These are phyloP conservation scores for Centroberyx gerrardi DNA, from an alignment of 2,797 vertebrate species.

Conservation along the genomic window DNA sequence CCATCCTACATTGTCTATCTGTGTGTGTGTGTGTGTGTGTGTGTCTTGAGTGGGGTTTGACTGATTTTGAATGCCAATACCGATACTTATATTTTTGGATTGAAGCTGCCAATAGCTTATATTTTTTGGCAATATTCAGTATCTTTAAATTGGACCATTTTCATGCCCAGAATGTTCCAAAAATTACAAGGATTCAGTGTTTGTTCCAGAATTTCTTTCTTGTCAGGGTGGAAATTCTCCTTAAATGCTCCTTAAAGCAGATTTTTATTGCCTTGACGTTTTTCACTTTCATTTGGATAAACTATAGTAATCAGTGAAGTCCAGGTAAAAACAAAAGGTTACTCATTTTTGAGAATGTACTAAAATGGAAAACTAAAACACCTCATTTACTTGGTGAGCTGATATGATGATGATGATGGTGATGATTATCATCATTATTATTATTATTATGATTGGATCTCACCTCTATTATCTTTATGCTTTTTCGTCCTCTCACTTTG, in stretches of 20 bases:
- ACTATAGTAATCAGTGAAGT: too few species aligned
- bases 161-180: background rate
- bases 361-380: too few species aligned
- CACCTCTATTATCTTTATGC: conserved; percentile 30
- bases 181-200: too few species aligned
- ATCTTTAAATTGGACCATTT: background rate
- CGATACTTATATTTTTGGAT: background rate
- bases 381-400: background rate
- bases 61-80: conserved; percentile 6
- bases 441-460: conserved; percentile 30
- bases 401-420: background rate
- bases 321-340: too few species aligned
- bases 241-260: too few species aligned
- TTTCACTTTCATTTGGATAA: too few species aligned
- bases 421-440: background rate
- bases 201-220: too few species aligned
- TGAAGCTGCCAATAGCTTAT: background rate
- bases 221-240: too few species aligned
- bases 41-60: conserved; percentile 9
- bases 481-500: conserved; percentile 56
- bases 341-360: too few species aligned
- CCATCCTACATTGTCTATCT: conserved; percentile 19
- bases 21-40: conserved; percentile 12
- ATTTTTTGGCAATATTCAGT: background rate
- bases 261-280: too few species aligned